Base-by-base conservation (phyloP, 2,888 invertebrate genomes). In the Zygogramma bicolorata region DNA sequence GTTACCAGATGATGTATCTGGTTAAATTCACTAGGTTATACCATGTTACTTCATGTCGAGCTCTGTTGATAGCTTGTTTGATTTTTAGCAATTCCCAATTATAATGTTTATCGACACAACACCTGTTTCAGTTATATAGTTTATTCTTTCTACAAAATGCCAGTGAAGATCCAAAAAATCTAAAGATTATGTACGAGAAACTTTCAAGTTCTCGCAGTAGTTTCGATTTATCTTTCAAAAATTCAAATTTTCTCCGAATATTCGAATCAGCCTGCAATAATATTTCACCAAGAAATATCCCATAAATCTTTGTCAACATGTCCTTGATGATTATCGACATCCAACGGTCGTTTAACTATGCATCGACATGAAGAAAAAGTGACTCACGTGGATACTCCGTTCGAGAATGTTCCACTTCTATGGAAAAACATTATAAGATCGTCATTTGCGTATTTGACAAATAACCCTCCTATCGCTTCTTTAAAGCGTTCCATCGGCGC, bases 401-500 rank as follows among this genome's bases (percentile, higher is more conserved):
- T 18, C 40, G 29, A 5, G 25, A 40, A 62, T 62, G 27, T 62
- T 62, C 42, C 40, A 62, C 62, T 7, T 62, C n/a, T 42, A 25
- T 42, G 62, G n/a, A 25, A 38, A 15, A 27, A 62, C 62, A 62
- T 62, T 42, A 62, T 62, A 18, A 62, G 40, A 38, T 20, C 42
- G 62, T 70, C 66, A 68, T 61, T 66, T 34, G 38, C 15, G 15
- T 42, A 18, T 61, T 57, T 71, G 62, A 71, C 71, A 71, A 67
- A 71, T 66, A 61, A 66, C 53, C 62, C 46, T 42, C 58, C 42
- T 46, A 61, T 71, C 67, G 67, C 71, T 62, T 62, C 18, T 25
- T 71, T 65, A 34, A 25, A 38, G 57, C 34, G 25, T 34, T 57
- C 25, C 22, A 27, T 38, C 8, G 7, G 20, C 57, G 53, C 71